Base-by-base conservation (phyloP, 1,140 invertebrate species). In the Nymphalis io region DNA sequence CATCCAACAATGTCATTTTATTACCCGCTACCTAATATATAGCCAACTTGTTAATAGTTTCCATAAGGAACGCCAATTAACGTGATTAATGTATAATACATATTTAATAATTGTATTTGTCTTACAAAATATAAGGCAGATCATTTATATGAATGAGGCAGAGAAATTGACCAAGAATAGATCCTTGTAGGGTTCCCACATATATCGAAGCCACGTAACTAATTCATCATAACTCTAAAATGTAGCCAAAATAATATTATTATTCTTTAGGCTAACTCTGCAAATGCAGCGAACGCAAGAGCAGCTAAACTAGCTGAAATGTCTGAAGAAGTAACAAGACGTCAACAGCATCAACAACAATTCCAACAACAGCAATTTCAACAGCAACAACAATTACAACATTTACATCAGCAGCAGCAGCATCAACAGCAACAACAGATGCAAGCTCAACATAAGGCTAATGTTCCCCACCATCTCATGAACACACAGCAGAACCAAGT, bases 271-370 rank as follows among this genome's bases (percentile, higher is more conserved):
- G 62, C 42, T 8, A 81, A 79, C 33, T 83, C 81, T 61, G 46
- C 75, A 8, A 85, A 67, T 66, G 76, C 80, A 6, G 79, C 81
- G 68, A 85, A 70, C 23, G 79, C 74, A 0, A 80, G 89, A 23
- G 84, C 89, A 70, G 96, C 96, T 0, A 97, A 97, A 84, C 92
- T 97, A 64, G 94, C 95, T 23, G 96, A 97, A 83, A 96, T 97
- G 95, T 94, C 95, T 12, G 96, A 97, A 81, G 96, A 97, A 87
- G 94, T 96, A 1, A 88, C 95, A n/a, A 87, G 96, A 70, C 87
- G 96, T 79, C 92, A 95, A 66, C 76, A 79, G 20, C 75, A 80
- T 57, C 75, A 75, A 21, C 78, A 79, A 40, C 76, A 79, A 38
- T 72, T 75, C 16, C 68, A 68, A 16, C 70, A 78, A 4, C 58